Evolutionary conservation across 2,888 invertebrate genomes (phyloP), one percentile per base, ranked within the genome.

Genomic region (Aphodius granarius): DNA sequence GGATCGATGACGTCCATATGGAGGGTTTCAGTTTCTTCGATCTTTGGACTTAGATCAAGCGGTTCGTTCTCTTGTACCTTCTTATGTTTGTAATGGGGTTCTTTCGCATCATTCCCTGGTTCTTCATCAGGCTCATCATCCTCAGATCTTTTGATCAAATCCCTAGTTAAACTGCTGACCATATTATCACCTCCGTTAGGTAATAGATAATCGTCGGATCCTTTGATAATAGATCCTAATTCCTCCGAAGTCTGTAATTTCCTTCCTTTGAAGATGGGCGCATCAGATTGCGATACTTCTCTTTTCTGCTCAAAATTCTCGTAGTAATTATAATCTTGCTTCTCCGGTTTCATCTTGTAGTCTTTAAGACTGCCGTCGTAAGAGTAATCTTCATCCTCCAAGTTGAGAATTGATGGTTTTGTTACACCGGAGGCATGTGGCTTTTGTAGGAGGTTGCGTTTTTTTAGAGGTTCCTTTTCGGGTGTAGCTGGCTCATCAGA

Each of bases 281-380:
- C 5, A 15, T 71, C 64, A 13, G 17, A 3, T 6, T 66, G 21
- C 2, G 66, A 70, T 64, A 73, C 13, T 9, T 77, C 77, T 21
- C 77, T 74, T 73, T 77, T 77, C 64, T 75, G 70, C 23, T 77
- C 77, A 19, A 77, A 77, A 70, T 77, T 77, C 19, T 77, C 77
- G n/a, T 77, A 77, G 16, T 77, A 74, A 70, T 70, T 70, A 17
- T 77, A 77, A 22, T 74, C 74, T 23, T 72, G 63, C 3, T 77
- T 77, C 1, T 62, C 66, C n/a, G 75, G 77, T 63, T 74, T 74
- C 6, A 76, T 17, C 21, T 77, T 74, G 6, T 73, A 74, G n/a
- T 70, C 73, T 19, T 70, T 71, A 15, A 65, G 6, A 22, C 17
- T 71, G 5, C 16, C 63, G n/a, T 71, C 71, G 43, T 65, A 71